A percentile compares a stretch with the other conserved stretches of the same genome.
Conservation (phyloP, 1,140 invertebrate species). For the Euura saliciscinereae region DNA sequence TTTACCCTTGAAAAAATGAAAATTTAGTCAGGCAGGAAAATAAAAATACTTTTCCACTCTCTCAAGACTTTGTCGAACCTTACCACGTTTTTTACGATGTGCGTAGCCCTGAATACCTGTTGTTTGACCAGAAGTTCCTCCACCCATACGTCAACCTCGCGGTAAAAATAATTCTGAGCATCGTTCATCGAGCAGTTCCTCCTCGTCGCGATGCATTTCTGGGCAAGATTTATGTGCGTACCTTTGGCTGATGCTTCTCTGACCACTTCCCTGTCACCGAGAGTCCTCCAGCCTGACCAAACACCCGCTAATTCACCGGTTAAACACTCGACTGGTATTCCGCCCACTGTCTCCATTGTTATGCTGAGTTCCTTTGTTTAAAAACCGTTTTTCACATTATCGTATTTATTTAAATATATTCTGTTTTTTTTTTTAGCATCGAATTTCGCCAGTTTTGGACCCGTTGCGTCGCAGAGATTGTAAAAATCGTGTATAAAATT, state of each 20-base stretch:
- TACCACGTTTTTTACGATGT: constrained; percentile 66
- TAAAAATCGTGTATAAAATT: no score
- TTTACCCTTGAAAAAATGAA: constrained; percentile 45
- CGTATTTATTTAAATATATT: no score
- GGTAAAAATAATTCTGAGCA: constrained; percentile 57
- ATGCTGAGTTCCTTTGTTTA: constrained; percentile 19
- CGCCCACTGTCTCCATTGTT: constrained; percentile 27
- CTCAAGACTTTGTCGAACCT: not conserved
- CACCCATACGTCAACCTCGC: constrained; percentile 67
- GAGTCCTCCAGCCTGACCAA: constrained; percentile 65
- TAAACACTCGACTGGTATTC: constrained; percentile 45
- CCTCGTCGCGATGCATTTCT: constrained; percentile 63
- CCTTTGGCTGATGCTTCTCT: constrained; percentile 71
- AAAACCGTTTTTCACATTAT: no score
- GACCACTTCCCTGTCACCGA: constrained; percentile 65
- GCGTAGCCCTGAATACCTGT: constrained; percentile 68
- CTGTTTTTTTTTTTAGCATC: no score
- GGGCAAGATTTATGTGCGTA: constrained; percentile 64
- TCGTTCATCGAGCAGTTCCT: constrained; percentile 60
- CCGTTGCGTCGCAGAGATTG: no score
- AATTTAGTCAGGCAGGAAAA: not conserved
- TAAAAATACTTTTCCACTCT: not conserved
- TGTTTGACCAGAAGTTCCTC: constrained; percentile 64
- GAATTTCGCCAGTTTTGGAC: no score
- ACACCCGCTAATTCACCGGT: constrained; percentile 47